A percentile compares a stretch with the other conserved stretches of the same genome.
phyloP scores from a whole-genome alignment of 2,888 invertebrate species.

The Ophion obscuratus region DNA sequence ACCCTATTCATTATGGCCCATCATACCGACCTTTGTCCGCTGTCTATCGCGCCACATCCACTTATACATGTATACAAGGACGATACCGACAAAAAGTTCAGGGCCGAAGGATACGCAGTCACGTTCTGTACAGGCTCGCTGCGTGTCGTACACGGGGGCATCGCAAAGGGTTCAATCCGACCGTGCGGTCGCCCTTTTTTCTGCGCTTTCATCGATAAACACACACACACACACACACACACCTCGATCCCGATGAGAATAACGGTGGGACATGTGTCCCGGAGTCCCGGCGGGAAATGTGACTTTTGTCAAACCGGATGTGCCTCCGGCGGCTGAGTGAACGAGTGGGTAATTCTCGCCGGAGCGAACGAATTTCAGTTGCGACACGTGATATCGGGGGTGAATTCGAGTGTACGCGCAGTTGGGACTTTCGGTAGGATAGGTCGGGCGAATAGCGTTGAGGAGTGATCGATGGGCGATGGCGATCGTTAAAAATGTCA shows the following conservation, averaged over 20 bases:
- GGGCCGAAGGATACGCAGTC: conserved; percentile 19
- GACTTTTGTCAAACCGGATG: conserved; percentile 31
- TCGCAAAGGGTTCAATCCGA: conserved; percentile 16
- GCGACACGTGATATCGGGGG: not conserved
- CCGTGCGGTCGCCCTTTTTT: not conserved
- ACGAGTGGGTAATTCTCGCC: not conserved
- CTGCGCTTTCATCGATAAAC: conserved; percentile 37
- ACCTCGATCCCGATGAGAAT: not conserved
- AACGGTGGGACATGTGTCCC: conserved; percentile 7
- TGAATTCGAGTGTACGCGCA: too few species aligned
- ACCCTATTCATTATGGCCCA: conserved; percentile 34
- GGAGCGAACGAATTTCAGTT: conserved; percentile 3
- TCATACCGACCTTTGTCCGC: conserved; percentile 42
- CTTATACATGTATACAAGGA: conserved; percentile 41
- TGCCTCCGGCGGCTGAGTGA: not conserved
- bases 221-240: conserved; percentile 14
- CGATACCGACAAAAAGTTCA: conserved; percentile 50
- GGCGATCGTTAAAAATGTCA: not conserved
- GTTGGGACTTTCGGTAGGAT: not conserved
- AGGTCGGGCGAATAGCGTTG: not conserved
- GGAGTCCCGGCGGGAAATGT: conserved; percentile 9
- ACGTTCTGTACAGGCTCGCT: not conserved
- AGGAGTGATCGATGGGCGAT: not conserved
- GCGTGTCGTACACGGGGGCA: too few species aligned
- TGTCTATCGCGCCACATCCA: not conserved